Conservation (phyloP, 1,140 invertebrate species). For the Nylanderia fulva region DNA sequence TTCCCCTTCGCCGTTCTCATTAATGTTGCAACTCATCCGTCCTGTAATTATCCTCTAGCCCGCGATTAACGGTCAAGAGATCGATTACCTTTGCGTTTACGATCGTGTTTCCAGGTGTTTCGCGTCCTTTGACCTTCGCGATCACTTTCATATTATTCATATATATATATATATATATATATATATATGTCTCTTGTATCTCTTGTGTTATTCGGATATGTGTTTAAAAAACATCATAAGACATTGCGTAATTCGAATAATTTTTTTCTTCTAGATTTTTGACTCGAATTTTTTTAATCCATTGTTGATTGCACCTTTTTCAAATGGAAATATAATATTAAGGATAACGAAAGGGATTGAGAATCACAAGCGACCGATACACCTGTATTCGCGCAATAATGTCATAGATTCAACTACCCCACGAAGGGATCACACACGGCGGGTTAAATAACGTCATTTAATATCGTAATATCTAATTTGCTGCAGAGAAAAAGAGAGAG, state of each 20-base stretch:
- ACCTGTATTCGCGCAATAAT: conserved; percentile 19
- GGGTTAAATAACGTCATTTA: conserved; percentile 75
- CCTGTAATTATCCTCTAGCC: conserved; percentile 58
- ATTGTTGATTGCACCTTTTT: not conserved
- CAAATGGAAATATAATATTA: not conserved
- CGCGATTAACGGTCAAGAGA: conserved; percentile 66
- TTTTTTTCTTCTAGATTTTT: not conserved
- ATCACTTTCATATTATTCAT: not conserved
- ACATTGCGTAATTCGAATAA: not conserved
- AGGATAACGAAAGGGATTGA: not conserved
- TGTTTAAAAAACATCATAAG: not conserved
- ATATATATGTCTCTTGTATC: no score
- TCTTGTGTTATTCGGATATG: not conserved
- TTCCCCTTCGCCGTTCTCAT: conserved; percentile 46
- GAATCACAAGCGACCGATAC: conserved; percentile 3
- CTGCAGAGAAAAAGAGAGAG: conserved; percentile 53
- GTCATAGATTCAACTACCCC: conserved; percentile 62
- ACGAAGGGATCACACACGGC: conserved; percentile 11
- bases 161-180: no score
- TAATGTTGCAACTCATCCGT: conserved; percentile 69
- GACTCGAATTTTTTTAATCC: not conserved
- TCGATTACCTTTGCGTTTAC: conserved; percentile 55
- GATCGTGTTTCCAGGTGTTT: not conserved
- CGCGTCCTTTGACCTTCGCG: conserved; percentile 60
- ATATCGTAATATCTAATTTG: conserved; percentile 76